Conservation (phyloP, 2,888 invertebrate genomes). For the Noctua pronuba region DNA sequence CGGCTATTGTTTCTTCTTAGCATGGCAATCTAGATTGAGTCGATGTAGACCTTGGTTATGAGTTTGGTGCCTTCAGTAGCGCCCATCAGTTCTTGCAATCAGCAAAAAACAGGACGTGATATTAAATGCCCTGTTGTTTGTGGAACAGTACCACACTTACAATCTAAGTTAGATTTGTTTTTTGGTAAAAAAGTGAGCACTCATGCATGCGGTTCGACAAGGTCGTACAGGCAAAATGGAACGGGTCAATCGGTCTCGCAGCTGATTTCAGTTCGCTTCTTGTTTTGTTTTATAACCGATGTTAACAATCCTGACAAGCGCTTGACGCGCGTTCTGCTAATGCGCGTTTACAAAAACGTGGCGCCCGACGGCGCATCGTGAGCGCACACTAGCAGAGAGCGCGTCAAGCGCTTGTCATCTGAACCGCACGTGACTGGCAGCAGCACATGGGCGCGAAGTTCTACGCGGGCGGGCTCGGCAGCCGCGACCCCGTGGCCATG, state of each 20-base stretch:
- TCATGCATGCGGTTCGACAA: background rate
- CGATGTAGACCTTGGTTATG: background rate
- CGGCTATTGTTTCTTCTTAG: background rate
- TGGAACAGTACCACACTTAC: background rate
- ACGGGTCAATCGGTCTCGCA: background rate
- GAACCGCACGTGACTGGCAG: constrained; percentile 35
- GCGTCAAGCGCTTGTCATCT: constrained; percentile 59
- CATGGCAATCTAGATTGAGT: background rate
- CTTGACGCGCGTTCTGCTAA: constrained; percentile 62
- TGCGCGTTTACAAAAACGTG: constrained; percentile 39
- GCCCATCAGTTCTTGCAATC: background rate
- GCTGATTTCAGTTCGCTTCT: background rate
- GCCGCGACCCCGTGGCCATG: constrained; percentile 89
- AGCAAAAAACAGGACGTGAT: background rate
- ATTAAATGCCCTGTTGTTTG: background rate
- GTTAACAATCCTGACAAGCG: constrained; percentile 55
- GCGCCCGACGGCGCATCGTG: constrained; percentile 18
- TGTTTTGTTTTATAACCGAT: constrained; percentile 25
- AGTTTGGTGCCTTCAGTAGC: background rate
- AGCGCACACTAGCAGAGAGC: constrained; percentile 55
- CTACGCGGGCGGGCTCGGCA: constrained; percentile 89
- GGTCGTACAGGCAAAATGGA: background rate
- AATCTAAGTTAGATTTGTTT: background rate
- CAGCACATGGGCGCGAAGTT: constrained; percentile 86
- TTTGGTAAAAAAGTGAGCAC: background rate